Conservation (phyloP, 2,888 invertebrate species). For the Seira musarum region DNA sequence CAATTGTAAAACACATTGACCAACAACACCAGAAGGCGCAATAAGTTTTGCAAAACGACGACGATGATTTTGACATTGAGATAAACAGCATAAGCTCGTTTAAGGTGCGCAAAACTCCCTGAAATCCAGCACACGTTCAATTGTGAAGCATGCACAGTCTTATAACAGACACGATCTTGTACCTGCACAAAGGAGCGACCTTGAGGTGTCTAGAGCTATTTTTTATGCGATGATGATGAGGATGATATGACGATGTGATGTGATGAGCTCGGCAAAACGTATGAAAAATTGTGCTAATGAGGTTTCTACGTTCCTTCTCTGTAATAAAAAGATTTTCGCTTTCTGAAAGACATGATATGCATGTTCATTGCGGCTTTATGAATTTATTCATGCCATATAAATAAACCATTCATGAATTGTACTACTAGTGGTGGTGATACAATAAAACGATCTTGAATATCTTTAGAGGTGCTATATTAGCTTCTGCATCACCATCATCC, state of each 20-base stretch:
- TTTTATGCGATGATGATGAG: constrained; percentile 21
- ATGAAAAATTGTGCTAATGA: constrained; percentile 51
- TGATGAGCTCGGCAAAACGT: constrained; percentile 42
- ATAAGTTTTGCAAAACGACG: too few relatives aligned
- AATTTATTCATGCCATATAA: neutral
- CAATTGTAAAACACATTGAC: too few relatives aligned
- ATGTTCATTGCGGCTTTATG: too few relatives aligned
- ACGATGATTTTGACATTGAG: too few relatives aligned
- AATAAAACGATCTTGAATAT: constrained; percentile 20
- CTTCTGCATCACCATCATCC: too few relatives aligned
- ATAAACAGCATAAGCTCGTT: too few relatives aligned
- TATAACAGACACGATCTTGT: too few relatives aligned
- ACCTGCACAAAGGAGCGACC: constrained; percentile 46
- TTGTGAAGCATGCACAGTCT: too few relatives aligned
- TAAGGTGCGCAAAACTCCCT: too few relatives aligned
- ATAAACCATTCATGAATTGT: constrained; percentile 6
- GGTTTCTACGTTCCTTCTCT: neutral
- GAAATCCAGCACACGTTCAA: too few relatives aligned
- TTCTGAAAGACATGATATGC: too few relatives aligned
- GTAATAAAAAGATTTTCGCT: neutral
- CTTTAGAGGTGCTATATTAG: neutral
- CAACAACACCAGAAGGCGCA: too few relatives aligned
- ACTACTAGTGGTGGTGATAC: neutral
- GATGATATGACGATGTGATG: constrained; percentile 30
- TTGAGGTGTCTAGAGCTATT: constrained; percentile 50